Evolutionary conservation across 2,113 vertebrate species (phyloP).

Genomic region (Pampusana beccarii): DNA sequence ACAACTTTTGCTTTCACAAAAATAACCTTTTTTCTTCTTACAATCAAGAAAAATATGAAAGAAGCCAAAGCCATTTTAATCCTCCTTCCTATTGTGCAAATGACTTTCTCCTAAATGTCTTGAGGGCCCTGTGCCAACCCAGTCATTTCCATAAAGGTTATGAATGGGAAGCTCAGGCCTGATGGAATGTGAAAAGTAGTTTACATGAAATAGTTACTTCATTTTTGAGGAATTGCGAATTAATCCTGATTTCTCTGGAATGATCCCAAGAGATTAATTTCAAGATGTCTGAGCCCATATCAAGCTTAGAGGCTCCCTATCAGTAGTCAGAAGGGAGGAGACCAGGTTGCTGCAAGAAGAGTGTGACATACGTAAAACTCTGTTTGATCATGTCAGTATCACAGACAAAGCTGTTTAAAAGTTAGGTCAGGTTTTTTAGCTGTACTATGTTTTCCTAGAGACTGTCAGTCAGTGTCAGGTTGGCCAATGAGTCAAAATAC

Average conservation of each 20-base stretch:
- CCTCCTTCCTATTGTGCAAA: background rate
- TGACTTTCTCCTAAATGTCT: background rate
- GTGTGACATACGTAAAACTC: background rate
- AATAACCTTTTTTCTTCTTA: background rate
- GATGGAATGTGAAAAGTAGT: background rate
- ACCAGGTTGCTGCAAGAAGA: constrained; percentile 29
- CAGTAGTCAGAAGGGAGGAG: background rate
- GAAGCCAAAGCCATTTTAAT: background rate
- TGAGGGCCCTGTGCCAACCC: background rate
- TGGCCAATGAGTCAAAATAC: background rate
- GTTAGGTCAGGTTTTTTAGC: background rate
- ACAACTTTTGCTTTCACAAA: background rate
- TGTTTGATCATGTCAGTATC: background rate
- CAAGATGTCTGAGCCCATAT: background rate
- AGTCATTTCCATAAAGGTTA: background rate
- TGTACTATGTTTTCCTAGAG: background rate
- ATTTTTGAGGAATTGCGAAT: background rate
- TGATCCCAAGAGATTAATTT: background rate
- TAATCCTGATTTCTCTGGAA: background rate
- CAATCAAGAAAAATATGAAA: background rate
- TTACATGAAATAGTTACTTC: background rate
- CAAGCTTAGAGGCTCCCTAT: background rate
- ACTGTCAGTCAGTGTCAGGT: background rate
- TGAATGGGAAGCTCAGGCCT: background rate
- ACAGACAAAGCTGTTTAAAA: background rate